phyloP scores from a whole-genome alignment of 2,113 vertebrate species.

The Leptobrachium leishanense region DNA sequence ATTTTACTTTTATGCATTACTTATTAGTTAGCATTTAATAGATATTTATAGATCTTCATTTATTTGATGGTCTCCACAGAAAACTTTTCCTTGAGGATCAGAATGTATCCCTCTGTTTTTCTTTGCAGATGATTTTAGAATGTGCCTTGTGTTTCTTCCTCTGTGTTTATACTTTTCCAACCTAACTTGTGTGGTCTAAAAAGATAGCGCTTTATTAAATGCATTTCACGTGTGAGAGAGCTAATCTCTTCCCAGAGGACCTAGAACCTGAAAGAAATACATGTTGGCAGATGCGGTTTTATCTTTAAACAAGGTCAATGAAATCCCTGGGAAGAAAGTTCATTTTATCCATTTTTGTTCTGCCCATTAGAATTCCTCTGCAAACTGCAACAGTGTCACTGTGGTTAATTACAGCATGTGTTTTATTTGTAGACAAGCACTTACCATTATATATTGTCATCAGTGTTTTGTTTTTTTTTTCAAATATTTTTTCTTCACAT shows the following conservation, averaged over 20 bases:
- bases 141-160: neutral
- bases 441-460: neutral
- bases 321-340: constrained; percentile 21
- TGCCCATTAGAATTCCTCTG: neutral
- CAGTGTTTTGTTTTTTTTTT: neutral
- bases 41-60: constrained; percentile 34
- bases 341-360: neutral
- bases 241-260: constrained; percentile 38
- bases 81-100: constrained; percentile 2
- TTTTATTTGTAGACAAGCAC: neutral
- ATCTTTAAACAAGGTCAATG: constrained; percentile 30
- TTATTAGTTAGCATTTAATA: constrained; percentile 30
- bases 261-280: constrained; percentile 17
- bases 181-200: constrained; percentile 15
- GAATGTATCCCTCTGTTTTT: neutral
- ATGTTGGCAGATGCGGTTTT: constrained; percentile 11
- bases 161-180: neutral
- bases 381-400: too few relatives aligned
- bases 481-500: neutral
- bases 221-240: constrained; percentile 27
- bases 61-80: constrained; percentile 8
- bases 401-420: too few relatives aligned
- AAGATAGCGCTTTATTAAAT: constrained; percentile 29
- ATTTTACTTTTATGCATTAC: neutral
- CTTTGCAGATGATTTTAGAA: constrained; percentile 14